Conservation (phyloP, 2,797 vertebrate species). For the Stomatorhinus walkeri region DNA sequence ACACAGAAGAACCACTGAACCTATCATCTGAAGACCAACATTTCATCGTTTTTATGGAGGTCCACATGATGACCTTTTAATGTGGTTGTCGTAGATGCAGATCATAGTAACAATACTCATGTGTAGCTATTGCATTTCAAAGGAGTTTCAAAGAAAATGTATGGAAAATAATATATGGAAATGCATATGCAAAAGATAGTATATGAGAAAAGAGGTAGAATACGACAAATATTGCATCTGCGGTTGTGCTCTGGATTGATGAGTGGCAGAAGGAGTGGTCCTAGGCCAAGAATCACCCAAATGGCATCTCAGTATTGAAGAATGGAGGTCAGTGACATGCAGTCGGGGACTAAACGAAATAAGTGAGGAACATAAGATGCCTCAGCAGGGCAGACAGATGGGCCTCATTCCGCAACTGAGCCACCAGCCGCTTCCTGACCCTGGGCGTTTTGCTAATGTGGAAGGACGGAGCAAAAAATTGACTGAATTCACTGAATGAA, state of each 20-base stretch:
- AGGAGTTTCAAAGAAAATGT: slow-evolving; percentile 37
- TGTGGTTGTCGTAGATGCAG: not conserved
- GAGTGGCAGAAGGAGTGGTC: slow-evolving; percentile 38
- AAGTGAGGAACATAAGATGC: slow-evolving; percentile 41
- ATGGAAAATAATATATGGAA: not conserved
- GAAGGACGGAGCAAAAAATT: not conserved
- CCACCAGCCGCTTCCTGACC: not conserved
- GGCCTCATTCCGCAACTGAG: slow-evolving; percentile 38
- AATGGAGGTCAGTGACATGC: slow-evolving; percentile 56
- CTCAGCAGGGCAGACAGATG: slow-evolving; percentile 39
- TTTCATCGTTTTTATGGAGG: not conserved
- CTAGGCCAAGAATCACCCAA: slow-evolving; percentile 46
- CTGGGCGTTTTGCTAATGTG: not conserved
- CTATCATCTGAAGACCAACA: not conserved
- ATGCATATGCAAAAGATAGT: not conserved
- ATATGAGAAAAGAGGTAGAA: not conserved
- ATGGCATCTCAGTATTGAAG: slow-evolving; percentile 53
- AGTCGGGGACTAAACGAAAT: slow-evolving; percentile 24
- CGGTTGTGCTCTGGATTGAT: slow-evolving; percentile 25
- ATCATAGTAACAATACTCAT: not conserved
- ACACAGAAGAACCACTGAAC: not conserved
- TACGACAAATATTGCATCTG: not conserved
- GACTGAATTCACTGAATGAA: not conserved
- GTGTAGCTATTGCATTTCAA: not conserved
- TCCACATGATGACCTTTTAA: not conserved